Evolutionary conservation across 1,140 invertebrate species (phyloP).

Genomic region (Zaprionus gabonicus): DNA sequence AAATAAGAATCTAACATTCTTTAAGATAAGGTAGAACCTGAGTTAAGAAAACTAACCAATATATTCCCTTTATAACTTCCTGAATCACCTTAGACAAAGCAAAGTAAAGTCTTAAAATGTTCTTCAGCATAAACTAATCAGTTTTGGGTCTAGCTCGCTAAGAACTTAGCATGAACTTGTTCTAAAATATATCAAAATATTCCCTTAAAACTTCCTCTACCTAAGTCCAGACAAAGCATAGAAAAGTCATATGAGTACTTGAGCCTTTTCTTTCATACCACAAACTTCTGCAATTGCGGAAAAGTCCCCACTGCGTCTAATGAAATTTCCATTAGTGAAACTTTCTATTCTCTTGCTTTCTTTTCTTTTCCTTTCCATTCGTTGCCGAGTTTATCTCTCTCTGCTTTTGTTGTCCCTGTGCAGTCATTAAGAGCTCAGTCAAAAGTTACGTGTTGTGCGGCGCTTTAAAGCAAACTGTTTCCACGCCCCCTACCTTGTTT

Average conservation of each 20-base stretch:
- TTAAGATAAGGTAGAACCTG: no score
- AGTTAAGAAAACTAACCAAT: no score
- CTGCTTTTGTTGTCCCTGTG: background rate
- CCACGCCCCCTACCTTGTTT: background rate
- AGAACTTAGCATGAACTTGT: no score
- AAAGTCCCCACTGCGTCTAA: constrained; percentile 19
- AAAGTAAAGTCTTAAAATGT: no score
- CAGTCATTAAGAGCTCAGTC: constrained; percentile 62
- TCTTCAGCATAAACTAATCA: no score
- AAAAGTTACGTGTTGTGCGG: constrained; percentile 56
- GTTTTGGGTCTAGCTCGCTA: no score
- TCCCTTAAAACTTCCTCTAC: background rate
- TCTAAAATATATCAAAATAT: background rate
- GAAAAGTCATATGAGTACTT: background rate
- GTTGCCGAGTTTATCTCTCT: constrained; percentile 3
- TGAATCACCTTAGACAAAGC: no score
- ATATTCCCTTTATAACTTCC: no score
- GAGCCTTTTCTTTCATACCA: background rate
- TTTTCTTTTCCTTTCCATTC: constrained; percentile 20
- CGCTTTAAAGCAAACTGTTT: constrained; percentile 33
- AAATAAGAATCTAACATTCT: background rate
- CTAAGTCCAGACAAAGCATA: background rate
- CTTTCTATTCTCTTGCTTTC: constrained; percentile 24
- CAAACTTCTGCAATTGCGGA: constrained; percentile 1
- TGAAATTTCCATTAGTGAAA: constrained; percentile 38